Conservation (phyloP, 2,888 invertebrate species). For the Halictus quadricinctus region DNA sequence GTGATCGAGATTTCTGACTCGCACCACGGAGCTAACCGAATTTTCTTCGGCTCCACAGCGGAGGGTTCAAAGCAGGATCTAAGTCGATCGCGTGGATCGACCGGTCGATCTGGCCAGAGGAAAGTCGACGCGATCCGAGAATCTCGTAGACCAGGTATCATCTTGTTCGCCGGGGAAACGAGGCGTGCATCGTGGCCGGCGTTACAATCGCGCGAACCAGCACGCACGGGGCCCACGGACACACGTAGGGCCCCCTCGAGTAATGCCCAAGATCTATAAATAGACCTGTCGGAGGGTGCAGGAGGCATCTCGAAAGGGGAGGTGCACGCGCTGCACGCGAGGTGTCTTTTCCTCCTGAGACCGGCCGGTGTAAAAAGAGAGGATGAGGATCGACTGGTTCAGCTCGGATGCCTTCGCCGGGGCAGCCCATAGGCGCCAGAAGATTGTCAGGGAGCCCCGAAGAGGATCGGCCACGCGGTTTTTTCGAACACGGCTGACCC, state of each 20-base stretch:
- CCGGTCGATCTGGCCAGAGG: neutral
- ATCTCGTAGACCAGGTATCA: slow-evolving; percentile 26
- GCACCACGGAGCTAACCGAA: neutral
- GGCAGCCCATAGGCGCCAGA: slow-evolving; percentile 61
- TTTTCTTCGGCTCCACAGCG: neutral
- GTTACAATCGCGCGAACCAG: slow-evolving; percentile 48
- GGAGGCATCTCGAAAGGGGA: slow-evolving; percentile 55
- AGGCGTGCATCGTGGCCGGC: slow-evolving; percentile 42
- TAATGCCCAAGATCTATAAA: slow-evolving; percentile 73
- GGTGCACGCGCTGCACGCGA: slow-evolving; percentile 68
- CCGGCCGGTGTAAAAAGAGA: slow-evolving; percentile 52
- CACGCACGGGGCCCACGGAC: slow-evolving; percentile 39
- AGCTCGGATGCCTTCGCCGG: slow-evolving; percentile 69
- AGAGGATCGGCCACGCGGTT: slow-evolving; percentile 16
- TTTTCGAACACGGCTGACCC: neutral
- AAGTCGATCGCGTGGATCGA: neutral
- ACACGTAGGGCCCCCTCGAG: slow-evolving; percentile 60
- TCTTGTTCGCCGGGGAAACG: slow-evolving; percentile 56
- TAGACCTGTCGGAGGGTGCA: slow-evolving; percentile 65
- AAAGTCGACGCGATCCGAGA: slow-evolving; percentile 14
- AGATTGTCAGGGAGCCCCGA: slow-evolving; percentile 31
- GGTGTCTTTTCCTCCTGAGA: slow-evolving; percentile 59
- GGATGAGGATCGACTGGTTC: slow-evolving; percentile 68
- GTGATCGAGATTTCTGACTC: too few species aligned
- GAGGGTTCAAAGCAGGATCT: neutral